Evolutionary conservation across 2,113 vertebrate species (phyloP).

Genomic region (Oxyura jamaicensis): DNA sequence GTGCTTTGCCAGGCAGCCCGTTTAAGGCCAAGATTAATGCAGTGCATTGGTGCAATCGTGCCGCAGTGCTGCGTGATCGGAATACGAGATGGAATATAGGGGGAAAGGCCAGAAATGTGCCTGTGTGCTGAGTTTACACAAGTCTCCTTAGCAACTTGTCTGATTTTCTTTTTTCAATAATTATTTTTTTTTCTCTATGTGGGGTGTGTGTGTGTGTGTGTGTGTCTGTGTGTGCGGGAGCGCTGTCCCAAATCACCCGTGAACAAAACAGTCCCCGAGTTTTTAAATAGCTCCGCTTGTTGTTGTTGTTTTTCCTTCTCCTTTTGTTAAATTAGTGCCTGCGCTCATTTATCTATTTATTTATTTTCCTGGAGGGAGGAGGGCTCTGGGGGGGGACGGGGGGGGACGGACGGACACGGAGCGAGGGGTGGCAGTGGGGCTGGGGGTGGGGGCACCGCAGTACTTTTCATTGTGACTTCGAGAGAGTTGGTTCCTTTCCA

Average conservation of each 20-base stretch:
- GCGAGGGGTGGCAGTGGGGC: not conserved
- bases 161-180: slow-evolving; percentile 57
- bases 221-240: not conserved
- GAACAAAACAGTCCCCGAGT: slow-evolving; percentile 48
- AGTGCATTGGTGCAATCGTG: slow-evolving; percentile 85
- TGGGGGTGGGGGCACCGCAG: slow-evolving; percentile 34
- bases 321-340: slow-evolving; percentile 36
- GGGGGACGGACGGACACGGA: not conserved
- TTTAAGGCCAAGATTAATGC: slow-evolving; percentile 88
- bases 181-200: not conserved
- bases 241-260: slow-evolving; percentile 56
- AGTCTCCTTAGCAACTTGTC: slow-evolving; percentile 84
- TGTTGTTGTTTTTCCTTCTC: not conserved
- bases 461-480: slow-evolving; percentile 64
- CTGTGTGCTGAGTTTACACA: slow-evolving; percentile 77
- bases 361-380: not conserved
- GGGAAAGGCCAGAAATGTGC: slow-evolving; percentile 79
- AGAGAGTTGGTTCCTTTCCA: slow-evolving; percentile 68
- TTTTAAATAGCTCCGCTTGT: not conserved
- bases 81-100: slow-evolving; percentile 82
- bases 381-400: not conserved
- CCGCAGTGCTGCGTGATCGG: slow-evolving; percentile 91
- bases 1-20: slow-evolving; percentile 82
- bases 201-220: not conserved
- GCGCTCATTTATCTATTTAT: not conserved